These are phyloP conservation scores for Drosophila helvetica DNA, from an alignment of 2,888 invertebrate species.

Conservation along the genomic window DNA sequence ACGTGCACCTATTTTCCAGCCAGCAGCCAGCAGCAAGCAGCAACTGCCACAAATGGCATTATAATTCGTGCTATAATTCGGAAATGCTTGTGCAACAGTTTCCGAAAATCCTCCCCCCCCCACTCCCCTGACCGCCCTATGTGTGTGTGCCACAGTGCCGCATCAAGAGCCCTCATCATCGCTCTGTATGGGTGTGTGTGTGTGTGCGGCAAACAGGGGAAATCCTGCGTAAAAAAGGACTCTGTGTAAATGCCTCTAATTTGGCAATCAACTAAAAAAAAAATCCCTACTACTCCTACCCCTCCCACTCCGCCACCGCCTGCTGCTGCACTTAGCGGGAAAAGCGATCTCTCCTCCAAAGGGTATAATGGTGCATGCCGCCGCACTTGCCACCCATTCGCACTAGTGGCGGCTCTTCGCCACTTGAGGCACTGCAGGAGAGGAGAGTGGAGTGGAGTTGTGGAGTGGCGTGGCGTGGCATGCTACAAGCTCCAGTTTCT, in stretches of 20 bases:
- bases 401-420: slow-evolving; percentile 8
- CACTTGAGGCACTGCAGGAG: slow-evolving; percentile 37
- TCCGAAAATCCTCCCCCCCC: slow-evolving; percentile 12
- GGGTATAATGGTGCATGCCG: slow-evolving; percentile 60
- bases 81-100: slow-evolving; percentile 19
- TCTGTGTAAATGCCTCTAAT: slow-evolving; percentile 66
- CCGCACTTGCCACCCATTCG: slow-evolving; percentile 21
- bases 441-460: slow-evolving; percentile 37
- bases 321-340: slow-evolving; percentile 40
- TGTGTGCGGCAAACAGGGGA: slow-evolving; percentile 37
- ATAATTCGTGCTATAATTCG: slow-evolving; percentile 64
- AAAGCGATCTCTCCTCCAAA: slow-evolving; percentile 35
- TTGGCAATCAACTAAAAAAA: slow-evolving; percentile 68
- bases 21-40: too few relatives aligned
- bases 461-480: background rate
- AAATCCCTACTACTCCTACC: background rate
- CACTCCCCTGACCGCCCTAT: background rate
- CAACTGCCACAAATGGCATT: slow-evolving; percentile 50
- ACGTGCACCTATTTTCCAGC: background rate
- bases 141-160: background rate
- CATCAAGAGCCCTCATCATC: slow-evolving; percentile 31
- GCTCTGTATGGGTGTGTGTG: slow-evolving; percentile 5
- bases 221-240: slow-evolving; percentile 69
- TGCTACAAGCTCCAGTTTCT: slow-evolving; percentile 38
- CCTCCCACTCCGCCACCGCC: slow-evolving; percentile 46